phyloP scores from a whole-genome alignment of 2,113 vertebrate genomes.

The Vulpes lagopus region DNA sequence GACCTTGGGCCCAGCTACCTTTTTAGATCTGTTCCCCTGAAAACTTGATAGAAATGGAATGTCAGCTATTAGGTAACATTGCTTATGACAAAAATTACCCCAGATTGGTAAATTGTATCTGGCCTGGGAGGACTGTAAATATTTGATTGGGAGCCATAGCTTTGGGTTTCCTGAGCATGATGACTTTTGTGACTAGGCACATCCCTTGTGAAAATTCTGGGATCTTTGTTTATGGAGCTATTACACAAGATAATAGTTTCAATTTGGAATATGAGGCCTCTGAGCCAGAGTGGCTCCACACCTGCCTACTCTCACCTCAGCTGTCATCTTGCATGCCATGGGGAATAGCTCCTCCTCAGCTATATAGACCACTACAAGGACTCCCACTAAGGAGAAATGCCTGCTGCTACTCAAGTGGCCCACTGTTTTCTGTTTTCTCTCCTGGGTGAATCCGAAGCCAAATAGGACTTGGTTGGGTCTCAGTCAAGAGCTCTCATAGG shows the following conservation, averaged over 20 bases:
- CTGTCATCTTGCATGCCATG: neutral
- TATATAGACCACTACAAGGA: neutral
- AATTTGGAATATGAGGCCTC: neutral
- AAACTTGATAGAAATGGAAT: neutral
- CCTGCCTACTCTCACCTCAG: neutral
- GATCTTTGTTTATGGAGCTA: neutral
- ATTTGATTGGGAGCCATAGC: neutral
- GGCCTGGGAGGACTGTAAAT: neutral
- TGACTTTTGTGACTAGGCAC: neutral
- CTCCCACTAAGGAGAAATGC: neutral
- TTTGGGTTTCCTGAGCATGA: neutral
- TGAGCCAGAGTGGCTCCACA: neutral
- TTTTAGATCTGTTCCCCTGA: neutral
- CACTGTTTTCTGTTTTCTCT: neutral
- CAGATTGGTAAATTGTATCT: neutral
- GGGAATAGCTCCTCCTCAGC: neutral
- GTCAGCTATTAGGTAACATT: neutral
- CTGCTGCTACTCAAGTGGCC: neutral
- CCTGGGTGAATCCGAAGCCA: neutral
- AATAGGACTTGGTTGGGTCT: neutral
- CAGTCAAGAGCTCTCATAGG: neutral
- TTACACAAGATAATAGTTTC: neutral
- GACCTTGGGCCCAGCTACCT: neutral
- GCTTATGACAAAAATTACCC: neutral
- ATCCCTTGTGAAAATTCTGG: slow-evolving; percentile 7